Base-by-base conservation (phyloP, 1,140 invertebrate species). In the Drosophila aff. region DNA sequence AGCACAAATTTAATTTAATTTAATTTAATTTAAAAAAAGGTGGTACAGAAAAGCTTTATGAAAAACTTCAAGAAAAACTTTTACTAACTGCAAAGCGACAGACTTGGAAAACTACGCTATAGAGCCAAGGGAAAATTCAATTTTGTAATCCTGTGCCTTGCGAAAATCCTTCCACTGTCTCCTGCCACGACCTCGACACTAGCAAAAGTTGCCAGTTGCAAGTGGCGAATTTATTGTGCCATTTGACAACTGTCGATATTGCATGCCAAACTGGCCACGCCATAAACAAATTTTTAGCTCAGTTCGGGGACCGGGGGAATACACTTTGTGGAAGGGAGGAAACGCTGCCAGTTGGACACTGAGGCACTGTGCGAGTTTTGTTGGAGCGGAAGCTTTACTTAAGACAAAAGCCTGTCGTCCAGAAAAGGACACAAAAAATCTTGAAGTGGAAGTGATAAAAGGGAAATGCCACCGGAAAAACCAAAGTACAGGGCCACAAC, bases 201-300 rank as follows among this genome's bases (percentile, higher is more conserved):
- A 46, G 63, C 59, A 23, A 72, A 73, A 73, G 55, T 76, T 76
- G 63, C 50, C 52, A 62, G 41, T 64, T 68, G 78, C 52, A 79
- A 76, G 82, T 66, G 59, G 50, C 76, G 62, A 84, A 89, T 84
- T 90, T 84, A 89, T 90, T 84, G 77, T 84, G 63, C 68, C 44
- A 84, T 79, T 84, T 89, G 69, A 81, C 84, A 84, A 89, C 62
- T 79, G 69, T 75, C 81, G 67, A 71, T 87, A 67, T 75, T 71
- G 80, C 62, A 75, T 40, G 71, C 64, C 55, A 50, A 66, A 52
- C 28, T 64, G 68, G 79, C 52, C 62, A 75, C 55, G 63, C 60
- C 63, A 81, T 83, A 89, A 83, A 71, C 83, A 87, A 87, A 87
- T 83, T 87, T 74, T 61, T 31, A 44, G 55, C 40, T 2, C 38